These are phyloP conservation scores for Celastrina argiolus DNA, from an alignment of 2,888 invertebrate species.

Conservation along the genomic window DNA sequence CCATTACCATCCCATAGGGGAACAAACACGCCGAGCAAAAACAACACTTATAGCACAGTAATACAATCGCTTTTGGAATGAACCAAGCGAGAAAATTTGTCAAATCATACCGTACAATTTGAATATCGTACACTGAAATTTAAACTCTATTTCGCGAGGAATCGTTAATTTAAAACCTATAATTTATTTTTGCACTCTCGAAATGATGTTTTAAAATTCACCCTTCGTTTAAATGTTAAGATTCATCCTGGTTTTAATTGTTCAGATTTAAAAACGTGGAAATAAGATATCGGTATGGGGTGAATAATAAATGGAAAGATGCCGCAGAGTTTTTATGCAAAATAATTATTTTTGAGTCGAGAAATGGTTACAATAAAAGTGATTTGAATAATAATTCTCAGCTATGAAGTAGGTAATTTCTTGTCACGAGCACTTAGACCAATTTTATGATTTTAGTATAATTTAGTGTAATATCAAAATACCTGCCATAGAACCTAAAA, in stretches of 20 bases:
- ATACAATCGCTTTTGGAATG: conserved; percentile 55
- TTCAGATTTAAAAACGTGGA: conserved; percentile 65
- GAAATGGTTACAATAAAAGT: background rate
- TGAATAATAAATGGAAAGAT: conserved; percentile 43
- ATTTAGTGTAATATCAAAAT: background rate
- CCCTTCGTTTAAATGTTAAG: conserved; percentile 55
- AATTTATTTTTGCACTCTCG: conserved; percentile 34
- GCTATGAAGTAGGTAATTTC: no score
- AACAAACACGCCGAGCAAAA: conserved; percentile 40
- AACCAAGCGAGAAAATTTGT: conserved; percentile 54
- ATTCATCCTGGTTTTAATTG: conserved; percentile 66
- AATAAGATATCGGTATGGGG: conserved; percentile 47
- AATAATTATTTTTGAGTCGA: conserved; percentile 17
- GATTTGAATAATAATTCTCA: no score
- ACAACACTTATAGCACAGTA: conserved; percentile 39
- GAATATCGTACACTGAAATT: conserved; percentile 40
- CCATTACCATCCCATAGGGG: conserved; percentile 49
- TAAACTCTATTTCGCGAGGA: conserved; percentile 37
- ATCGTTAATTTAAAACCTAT: conserved; percentile 24
- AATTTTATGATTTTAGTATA: background rate
- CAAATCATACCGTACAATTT: conserved; percentile 62
- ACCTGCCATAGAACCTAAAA: no score
- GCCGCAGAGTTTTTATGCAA: conserved; percentile 23
- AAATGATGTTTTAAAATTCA: conserved; percentile 51
- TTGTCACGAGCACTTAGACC: no score